Base-by-base conservation (phyloP, 2,113 vertebrate genomes). In the Serilophus lunatus region DNA sequence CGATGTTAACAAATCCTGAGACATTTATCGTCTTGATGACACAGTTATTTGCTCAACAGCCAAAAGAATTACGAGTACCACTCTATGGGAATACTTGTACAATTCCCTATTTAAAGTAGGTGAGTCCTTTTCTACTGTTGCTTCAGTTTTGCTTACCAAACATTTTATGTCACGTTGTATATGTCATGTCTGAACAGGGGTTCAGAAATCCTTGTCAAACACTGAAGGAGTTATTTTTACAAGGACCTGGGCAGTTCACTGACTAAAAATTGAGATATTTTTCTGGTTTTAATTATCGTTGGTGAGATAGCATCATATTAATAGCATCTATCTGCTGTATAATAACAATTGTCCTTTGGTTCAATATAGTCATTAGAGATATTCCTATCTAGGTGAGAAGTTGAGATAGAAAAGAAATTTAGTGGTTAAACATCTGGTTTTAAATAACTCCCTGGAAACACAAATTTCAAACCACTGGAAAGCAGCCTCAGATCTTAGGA, bases 391-490 rank as follows among this genome's bases (percentile, higher is more conserved):
- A 91, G 35, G 84, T 87, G 18, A 95, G 49, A 87, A 84, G 35
- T 31, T 65, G 45, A 87, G 26, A 68, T 13, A 85, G 31, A 49
- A 91, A 92, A 85, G 38, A 31, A 77, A 63, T 76, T 82, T 82
- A 82, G 50, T 61, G 47, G 68, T 87, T 95, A 85, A 96, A 87
- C 59, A 82, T 88, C 42, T 90, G 66, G 28, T 87, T 92, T 91
- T 35, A 88, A 93, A 88, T 86, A 95, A 85, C 47, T 82, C 82
- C 45, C 50, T 91, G 54, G 45, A 87, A 97, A 87, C 9, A 44
- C 33, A 82, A 44, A 89, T 83, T 95, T 75, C 75, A 96, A 92
- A 91, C 80, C 65, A 77, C 66, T 88, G 59, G 70, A 90, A 92
- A 95, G 36, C 45, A 92, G 57, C 61, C 29, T 80, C 70, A 74